Base-by-base conservation (phyloP, 2,113 vertebrate species). In the Ptychochromis oligacanthus region DNA sequence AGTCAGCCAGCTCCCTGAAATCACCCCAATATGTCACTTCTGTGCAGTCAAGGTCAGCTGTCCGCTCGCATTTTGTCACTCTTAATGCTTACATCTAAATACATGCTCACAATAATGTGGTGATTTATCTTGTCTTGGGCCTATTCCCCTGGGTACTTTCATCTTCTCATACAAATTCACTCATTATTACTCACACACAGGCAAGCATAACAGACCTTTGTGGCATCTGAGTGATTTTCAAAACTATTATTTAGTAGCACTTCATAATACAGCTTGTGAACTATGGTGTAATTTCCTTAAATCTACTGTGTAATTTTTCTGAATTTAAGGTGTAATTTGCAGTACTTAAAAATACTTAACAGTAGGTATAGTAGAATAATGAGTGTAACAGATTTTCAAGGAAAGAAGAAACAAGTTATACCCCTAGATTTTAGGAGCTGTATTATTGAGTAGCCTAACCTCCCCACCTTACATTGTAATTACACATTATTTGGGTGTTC, bases 11-110 rank as follows among this genome's bases (percentile, higher is more conserved):
- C 77, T 82, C 84, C 67, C 62, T 28, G 77, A 92, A 91, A 93
- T 93, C 91, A 93, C 91, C 94, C 86, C 78, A 86, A 93, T 95
- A 84, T 93, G 94, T 95, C 95, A 95, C 90, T 93, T 94, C 91
- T 79, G 62, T 67, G 79, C 87, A 49, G 88, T 95, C 95, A 95
- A 95, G 94, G 94, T 95, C 94, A 94, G 87, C 82, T 86, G 43
- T 90, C 87, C 49, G 6, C 82, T 87, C 77, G 38, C 65, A 86
- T 90, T 87, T 82, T 89, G 85, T 80, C 86, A 84, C 70, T 72
- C 58, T 86, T n/a, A 90, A 89, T 4, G 40, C 82, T 86, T 49
- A 86, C 81, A 87, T 86, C 57, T 75, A 76, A 89, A 93, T 91
- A 81, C 80, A 87, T 52, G 77, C 43, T 56, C 52, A 60, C 12